Percentiles rank a stretch among this genome's conserved stretches.
Evolutionary conservation across 2,888 invertebrate species (phyloP).

Genomic region (Aromia moschata): DNA sequence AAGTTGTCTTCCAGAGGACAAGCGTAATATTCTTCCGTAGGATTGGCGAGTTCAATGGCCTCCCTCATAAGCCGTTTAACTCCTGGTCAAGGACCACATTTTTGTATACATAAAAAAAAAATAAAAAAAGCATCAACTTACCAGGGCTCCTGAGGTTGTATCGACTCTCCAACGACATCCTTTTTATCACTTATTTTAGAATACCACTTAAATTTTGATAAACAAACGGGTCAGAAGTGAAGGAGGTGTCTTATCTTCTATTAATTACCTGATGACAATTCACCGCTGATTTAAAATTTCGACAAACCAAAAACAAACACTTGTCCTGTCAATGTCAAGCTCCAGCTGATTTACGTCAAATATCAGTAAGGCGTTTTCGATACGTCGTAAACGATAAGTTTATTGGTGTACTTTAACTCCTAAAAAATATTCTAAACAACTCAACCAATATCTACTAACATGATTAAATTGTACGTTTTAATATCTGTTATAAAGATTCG

Average conservation of each 20-base stretch:
- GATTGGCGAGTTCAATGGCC: conserved; percentile 83
- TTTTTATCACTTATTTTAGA: conserved; percentile 25
- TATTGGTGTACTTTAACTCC: too few relatives aligned
- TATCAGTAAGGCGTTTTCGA: too few relatives aligned
- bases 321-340: conserved; percentile 23
- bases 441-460: too few relatives aligned
- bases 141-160: conserved; percentile 72
- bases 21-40: conserved; percentile 90
- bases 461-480: too few relatives aligned
- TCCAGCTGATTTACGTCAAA: conserved; percentile 28
- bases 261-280: conserved; percentile 28
- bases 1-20: conserved; percentile 93
- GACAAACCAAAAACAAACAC: conserved; percentile 39
- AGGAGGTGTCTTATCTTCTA: conserved; percentile 14
- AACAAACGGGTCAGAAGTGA: conserved; percentile 2
- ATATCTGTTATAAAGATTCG: too few relatives aligned
- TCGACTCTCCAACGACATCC: conserved; percentile 66
- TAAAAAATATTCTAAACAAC: too few relatives aligned
- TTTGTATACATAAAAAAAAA: background rate
- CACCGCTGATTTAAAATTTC: conserved; percentile 27
- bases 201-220: conserved; percentile 24
- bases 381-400: too few relatives aligned
- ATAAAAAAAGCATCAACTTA: conserved; percentile 49
- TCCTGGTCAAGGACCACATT: conserved; percentile 65
- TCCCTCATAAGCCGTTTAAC: conserved; percentile 94